Percentiles rank a stretch among this genome's conserved stretches.
Evolutionary conservation across 1,140 invertebrate species (phyloP).

Genomic region (Drosophila athabasca): DNA sequence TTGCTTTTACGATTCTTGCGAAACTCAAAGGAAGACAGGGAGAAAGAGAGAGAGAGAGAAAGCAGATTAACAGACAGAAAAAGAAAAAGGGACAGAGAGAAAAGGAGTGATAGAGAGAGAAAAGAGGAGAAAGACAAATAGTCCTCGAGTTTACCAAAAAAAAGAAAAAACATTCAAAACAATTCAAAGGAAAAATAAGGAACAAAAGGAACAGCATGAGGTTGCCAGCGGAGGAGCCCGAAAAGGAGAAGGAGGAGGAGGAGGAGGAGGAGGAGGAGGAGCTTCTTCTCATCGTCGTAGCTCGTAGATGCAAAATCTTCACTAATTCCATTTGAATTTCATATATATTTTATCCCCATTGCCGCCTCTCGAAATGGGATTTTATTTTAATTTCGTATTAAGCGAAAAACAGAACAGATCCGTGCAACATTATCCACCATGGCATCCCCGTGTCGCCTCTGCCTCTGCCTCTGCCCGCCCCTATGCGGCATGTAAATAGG

Average conservation of each 20-base stretch:
- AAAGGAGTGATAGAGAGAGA: too few species aligned
- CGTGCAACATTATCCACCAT: conserved; percentile 18
- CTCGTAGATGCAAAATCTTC: conserved; percentile 55
- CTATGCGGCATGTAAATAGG: conserved; percentile 46
- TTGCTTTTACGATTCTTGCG: too few species aligned
- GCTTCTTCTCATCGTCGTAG: neutral
- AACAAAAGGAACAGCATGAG: too few species aligned
- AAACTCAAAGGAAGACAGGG: too few species aligned
- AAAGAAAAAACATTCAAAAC: too few species aligned
- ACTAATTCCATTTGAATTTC: conserved; percentile 76
- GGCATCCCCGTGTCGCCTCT: too few species aligned
- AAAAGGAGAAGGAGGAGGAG: neutral
- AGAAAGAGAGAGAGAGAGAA: too few species aligned
- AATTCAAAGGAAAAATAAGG: neutral
- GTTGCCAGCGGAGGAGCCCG: neutral
- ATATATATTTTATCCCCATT: neutral
- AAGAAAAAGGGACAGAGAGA: too few species aligned
- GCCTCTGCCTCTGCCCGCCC: too few species aligned
- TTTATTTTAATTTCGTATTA: conserved; percentile 57
- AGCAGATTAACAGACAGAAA: too few species aligned
- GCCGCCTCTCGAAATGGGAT: conserved; percentile 53
- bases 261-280: neutral
- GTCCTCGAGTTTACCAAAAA: too few species aligned
- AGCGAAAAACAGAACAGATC: conserved; percentile 34
- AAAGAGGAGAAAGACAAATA: too few species aligned